Evolutionary conservation across 2,888 invertebrate genomes (phyloP), one percentile per base, ranked within the genome.

Genomic region (Leptogaster cylindrica): DNA sequence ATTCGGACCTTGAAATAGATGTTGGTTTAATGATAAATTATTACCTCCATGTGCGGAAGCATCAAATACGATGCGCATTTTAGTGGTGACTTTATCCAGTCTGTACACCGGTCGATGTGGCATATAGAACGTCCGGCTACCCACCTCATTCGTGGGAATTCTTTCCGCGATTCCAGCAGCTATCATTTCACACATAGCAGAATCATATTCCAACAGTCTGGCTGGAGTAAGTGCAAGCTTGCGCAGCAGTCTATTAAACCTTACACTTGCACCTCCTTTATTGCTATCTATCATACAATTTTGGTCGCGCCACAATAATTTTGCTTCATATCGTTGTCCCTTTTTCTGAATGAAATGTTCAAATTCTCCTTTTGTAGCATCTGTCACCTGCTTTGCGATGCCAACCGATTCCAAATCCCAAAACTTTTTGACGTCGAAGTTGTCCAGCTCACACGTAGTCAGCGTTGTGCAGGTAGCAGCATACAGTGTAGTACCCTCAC

Each of bases 71-170:
- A 50, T 50, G 7, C 50, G 3, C 4, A 50, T 20, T 10, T 10
- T 50, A n/a, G 50, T 50, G 2, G 50, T 23, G 2, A n/a, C 25
- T 10, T 50, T 50, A 23, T 50, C 23, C 3, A 46, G 18, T 4
- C 46, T 14, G 10, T 46, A 46, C 2, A 46, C 46, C 10, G 46
- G 46, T 16, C 46, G 46, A 46, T 46, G 46, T 18, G 46, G 46
- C 46, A 46, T 46, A 46, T 46, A 46, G 10, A 16, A 46, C 3
- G 16, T 16, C 27, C 27, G 3, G 10, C 25, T n/a, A 23, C 50
- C n/a, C n/a, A n/a, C 25, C 6, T 2, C 20, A 2, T 50, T 27
- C 3, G 20, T n/a, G 2, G n/a, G 20, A 2, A n/a, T 27, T 10
- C 25, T n/a, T n/a, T 50, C 50, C 3, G 23, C 50, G 10, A 50